These are phyloP conservation scores for Gandaritis pyraliata DNA, from an alignment of 2,888 invertebrate species.

Conservation along the genomic window DNA sequence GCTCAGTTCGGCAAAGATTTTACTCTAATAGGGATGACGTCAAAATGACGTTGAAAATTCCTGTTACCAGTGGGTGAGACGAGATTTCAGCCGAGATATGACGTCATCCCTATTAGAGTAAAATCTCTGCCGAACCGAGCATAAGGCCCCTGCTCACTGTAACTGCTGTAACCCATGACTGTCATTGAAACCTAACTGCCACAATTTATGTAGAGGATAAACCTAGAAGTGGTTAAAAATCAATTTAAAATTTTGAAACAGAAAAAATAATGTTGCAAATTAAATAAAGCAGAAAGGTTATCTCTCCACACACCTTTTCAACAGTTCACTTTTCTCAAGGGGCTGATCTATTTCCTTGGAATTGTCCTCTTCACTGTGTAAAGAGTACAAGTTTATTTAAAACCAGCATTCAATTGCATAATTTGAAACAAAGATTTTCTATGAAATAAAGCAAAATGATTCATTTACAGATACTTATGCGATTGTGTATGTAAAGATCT, in stretches of 20 bases:
- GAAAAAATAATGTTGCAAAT: not conserved
- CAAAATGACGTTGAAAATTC: too few relatives aligned
- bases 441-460: not conserved
- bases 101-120: too few relatives aligned
- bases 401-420: constrained; percentile 3
- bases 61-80: too few relatives aligned
- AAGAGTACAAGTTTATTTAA: constrained; percentile 16
- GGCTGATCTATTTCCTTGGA: constrained; percentile 44
- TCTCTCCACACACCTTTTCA: constrained; percentile 51
- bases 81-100: too few relatives aligned
- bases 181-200: too few relatives aligned
- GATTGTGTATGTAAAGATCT: not conserved
- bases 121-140: too few relatives aligned
- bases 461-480: not conserved
- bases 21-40: too few relatives aligned
- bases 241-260: not conserved
- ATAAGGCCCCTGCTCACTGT: too few relatives aligned
- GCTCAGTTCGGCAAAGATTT: too few relatives aligned
- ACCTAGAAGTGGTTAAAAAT: not conserved
- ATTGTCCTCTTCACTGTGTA: constrained; percentile 48
- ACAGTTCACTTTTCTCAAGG: constrained; percentile 45
- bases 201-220: too few relatives aligned
- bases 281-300: constrained; percentile 14
- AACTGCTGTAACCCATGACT: too few relatives aligned
- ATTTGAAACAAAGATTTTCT: not conserved